phyloP scores from a whole-genome alignment of 1,140 invertebrate genomes.

The Sarcophaga bullata region DNA sequence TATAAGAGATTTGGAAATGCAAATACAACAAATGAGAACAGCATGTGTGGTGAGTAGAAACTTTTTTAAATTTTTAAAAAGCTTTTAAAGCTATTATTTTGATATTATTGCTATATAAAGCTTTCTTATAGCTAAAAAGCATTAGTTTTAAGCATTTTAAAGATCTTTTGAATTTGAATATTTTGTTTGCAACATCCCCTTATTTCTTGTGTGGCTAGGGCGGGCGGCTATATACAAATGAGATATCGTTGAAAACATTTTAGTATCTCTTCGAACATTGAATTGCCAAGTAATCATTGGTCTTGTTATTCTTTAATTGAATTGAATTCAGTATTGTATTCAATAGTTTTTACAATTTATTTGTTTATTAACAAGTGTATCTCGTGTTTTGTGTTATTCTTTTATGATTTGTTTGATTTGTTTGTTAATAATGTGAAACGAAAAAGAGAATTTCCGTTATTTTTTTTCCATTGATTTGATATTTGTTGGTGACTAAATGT shows the following conservation, averaged over 20 bases:
- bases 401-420: neutral
- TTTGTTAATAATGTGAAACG: neutral
- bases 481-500: slow-evolving; percentile 30
- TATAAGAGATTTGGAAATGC: slow-evolving; percentile 79
- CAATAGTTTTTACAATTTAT: neutral
- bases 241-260: neutral
- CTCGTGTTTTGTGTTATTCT: neutral
- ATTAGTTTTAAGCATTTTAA: neutral
- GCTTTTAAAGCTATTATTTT: slow-evolving; percentile 1
- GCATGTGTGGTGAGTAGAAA: slow-evolving; percentile 72
- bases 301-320: neutral
- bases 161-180: neutral
- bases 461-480: neutral
- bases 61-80: slow-evolving; percentile 19
- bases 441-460: neutral
- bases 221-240: neutral
- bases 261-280: slow-evolving; percentile 22
- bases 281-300: neutral
- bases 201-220: no score
- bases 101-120: neutral
- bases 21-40: slow-evolving; percentile 67
- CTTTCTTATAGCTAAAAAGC: slow-evolving; percentile 1
- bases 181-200: neutral
- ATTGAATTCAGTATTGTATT: neutral
- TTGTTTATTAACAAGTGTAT: neutral